Percentiles rank a stretch among this genome's conserved stretches.
Conservation (phyloP, 1,140 invertebrate species). For the Dolichoris vasculosae region DNA sequence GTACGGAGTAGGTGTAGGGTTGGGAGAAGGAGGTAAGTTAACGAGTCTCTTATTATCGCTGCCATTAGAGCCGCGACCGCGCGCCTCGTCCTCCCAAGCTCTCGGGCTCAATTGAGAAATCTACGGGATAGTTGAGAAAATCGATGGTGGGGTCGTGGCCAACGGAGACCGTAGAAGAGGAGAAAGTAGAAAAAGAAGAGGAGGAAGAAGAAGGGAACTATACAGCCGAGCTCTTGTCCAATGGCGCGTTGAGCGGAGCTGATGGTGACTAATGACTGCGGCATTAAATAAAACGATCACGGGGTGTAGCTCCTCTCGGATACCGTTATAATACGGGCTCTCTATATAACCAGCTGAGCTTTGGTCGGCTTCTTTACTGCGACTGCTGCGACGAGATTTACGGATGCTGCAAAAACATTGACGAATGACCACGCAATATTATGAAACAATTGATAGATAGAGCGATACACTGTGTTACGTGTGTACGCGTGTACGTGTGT, state of each 20-base stretch:
- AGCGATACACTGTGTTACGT: no score
- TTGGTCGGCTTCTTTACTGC: conserved; percentile 12
- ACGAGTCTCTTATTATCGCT: conserved; percentile 49
- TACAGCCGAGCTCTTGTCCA: conserved; percentile 7
- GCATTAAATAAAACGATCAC: conserved; percentile 57
- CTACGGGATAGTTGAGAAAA: conserved; percentile 38
- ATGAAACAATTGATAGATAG: conserved; percentile 69
- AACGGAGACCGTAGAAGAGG: not conserved
- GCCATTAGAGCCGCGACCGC: conserved; percentile 32
- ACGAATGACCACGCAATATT: conserved; percentile 63
- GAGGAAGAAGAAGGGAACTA: not conserved
- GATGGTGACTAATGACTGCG: conserved; percentile 56
- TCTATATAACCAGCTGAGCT: conserved; percentile 18
- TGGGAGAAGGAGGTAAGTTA: conserved; percentile 7
- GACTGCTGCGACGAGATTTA: not conserved
- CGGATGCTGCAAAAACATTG: conserved; percentile 55
- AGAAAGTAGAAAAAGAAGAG: not conserved
- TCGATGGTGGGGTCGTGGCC: conserved; percentile 37
- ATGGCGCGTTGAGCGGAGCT: conserved; percentile 12
- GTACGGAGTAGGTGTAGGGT: not conserved
- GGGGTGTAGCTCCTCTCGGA: not conserved
- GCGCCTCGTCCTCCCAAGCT: not conserved
- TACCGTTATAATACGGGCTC: not conserved
- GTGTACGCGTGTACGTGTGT: conserved; percentile 8
- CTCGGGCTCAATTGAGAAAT: conserved; percentile 45